Evolutionary conservation across 1,140 invertebrate genomes (phyloP), one percentile per base, ranked within the genome.

Genomic region (Stegodyphus mimosarum): DNA sequence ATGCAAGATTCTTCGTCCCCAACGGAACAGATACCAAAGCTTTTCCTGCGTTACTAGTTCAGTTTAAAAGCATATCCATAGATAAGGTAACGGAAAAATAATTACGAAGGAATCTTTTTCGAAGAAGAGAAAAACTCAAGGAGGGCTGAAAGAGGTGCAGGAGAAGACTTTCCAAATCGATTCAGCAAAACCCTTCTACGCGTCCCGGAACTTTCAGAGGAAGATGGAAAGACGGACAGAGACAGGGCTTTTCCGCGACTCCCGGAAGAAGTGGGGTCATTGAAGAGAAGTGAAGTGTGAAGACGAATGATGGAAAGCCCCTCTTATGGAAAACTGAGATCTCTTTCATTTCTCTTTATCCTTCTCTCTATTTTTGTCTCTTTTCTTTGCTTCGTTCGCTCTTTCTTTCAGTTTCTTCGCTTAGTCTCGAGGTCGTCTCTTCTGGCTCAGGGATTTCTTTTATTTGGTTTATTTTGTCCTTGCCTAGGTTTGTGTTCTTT

Each of bases 281-380:
- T 74, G 51, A 60, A 74, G 72, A 50, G 72, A 60, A 74, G 72
- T 60, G 53, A 74, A 74, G 72, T 53, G 72, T 74, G 55, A 74
- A 74, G 72, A 74, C 72, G 51, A 52, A 63, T 55, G 72, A 74
- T 74, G 72, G 72, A 74, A 74, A 74, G 72, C 72, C 72, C 53
- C 72, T 74, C 72, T 74, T 74, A 74, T 74, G 72, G 72, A 74
- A 74, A 74, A 74, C 72, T 74, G 72, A 63, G 72, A 74, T 74
- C 72, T 74, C 72, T 74, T 49, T 55, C 53, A 53, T 52, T 17
- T 55, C 53, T 52, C 53, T 52, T 15, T 52, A 18, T 9, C 50
- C 9, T 15, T 74, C 53, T 60, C 55, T 33, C 55, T 74, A 15
- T 15, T 11, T 13, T 51, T 11, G 55, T 74, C 53, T 74, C 72